Base-by-base conservation (phyloP, 2,113 vertebrate genomes). In the Pseudopodoces humilis region DNA sequence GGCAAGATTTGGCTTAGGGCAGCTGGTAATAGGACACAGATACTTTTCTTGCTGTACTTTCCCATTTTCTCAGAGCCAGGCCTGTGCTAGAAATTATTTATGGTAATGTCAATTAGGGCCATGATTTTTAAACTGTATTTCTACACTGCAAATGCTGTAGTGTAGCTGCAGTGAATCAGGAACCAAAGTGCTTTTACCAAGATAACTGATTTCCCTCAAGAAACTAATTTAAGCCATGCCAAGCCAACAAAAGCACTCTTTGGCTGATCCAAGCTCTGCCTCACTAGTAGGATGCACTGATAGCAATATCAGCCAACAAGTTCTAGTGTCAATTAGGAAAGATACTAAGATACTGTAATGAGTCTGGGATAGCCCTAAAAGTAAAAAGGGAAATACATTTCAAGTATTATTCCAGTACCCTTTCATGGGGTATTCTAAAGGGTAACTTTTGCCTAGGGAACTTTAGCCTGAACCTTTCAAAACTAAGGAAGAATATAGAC, bases 101-200 rank as follows among this genome's bases (percentile, higher is more conserved):
- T 96, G 93, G 95, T 86, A 84, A 96, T 96, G 93, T 95, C 94
- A 93, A 95, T 97, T 96, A 97, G 90, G 92, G 90, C 90, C 88
- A 93, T 96, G 96, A 96, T 96, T 96, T 96, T 94, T 96, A 92
- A 96, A 96, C 96, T 86, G 86, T 94, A 94, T 92, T 96, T 97
- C 95, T 96, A 75, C 83, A 75, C 69, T 63, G 88, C 0, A 0
- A 92, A 96, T 86, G 92, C 90, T 81, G 80, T 88, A 97, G 88
- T 79, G 92, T 88, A 96, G 95, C 77, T 81, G 86, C 92, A 96
- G 80, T 58, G 69, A 92, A 92, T 91, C 85, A 94, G 64, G 69
- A 95, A 95, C 80, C 83, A 96, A 96, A 96, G 94, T 94, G 93
- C 95, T 97, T 95, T 96, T 95, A 96, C 95, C 92, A 95, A 95